Conservation (phyloP, 2,888 invertebrate genomes). For the Rhaphigaster nebulosa region DNA sequence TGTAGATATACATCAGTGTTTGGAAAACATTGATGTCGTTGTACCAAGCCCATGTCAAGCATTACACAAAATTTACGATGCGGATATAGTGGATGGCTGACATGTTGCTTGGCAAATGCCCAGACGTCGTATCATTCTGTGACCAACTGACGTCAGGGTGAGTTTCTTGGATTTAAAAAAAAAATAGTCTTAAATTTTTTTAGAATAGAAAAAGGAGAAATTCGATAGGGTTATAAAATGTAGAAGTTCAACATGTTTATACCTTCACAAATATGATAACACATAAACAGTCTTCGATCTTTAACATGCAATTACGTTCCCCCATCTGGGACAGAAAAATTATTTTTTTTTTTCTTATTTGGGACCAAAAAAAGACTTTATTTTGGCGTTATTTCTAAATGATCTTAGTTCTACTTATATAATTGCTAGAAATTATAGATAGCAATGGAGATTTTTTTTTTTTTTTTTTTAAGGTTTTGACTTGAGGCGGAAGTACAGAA, state of each 20-base stretch:
- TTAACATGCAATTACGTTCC: too few species aligned
- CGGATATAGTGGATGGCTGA: neutral
- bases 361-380: too few species aligned
- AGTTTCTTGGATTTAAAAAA: neutral
- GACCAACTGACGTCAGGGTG: neutral
- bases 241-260: neutral
- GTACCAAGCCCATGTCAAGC: neutral
- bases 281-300: too few species aligned
- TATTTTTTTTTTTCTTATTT: too few species aligned
- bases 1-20: neutral
- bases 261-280: neutral
- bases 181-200: neutral
- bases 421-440: too few species aligned
- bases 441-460: too few species aligned
- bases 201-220: neutral
- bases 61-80: slow-evolving; percentile 7
- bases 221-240: neutral
- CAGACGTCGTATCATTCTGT: neutral
- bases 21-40: neutral
- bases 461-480: too few species aligned
- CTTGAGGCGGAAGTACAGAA: too few species aligned
- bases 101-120: neutral
- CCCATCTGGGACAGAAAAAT: too few species aligned
- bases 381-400: too few species aligned
- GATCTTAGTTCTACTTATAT: too few species aligned